Percentiles rank a stretch among this genome's conserved stretches.
Conservation (phyloP, 2,113 vertebrate species). For the Ailurus styani region DNA sequence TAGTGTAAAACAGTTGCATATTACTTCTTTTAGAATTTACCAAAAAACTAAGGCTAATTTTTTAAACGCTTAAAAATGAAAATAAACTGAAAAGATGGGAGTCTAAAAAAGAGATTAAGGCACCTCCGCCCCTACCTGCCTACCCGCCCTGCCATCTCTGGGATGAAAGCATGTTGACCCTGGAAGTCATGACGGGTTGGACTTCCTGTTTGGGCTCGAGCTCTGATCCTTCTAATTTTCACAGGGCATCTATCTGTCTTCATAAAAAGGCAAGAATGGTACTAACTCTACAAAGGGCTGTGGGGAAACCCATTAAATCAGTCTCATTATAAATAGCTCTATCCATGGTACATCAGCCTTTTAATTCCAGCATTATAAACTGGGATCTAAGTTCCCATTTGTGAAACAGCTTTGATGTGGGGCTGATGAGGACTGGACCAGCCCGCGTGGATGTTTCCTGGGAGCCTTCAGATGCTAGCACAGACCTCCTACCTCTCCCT, state of each 20-base stretch:
- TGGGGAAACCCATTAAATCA: conserved; percentile 58
- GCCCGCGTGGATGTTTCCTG: conserved; percentile 15
- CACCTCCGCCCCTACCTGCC: too few relatives aligned
- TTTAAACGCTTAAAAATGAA: neutral
- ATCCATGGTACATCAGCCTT: neutral
- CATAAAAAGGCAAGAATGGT: conserved; percentile 36
- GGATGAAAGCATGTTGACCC: neutral
- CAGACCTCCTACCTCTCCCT: neutral
- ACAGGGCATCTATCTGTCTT: conserved; percentile 11
- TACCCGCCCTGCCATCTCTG: neutral
- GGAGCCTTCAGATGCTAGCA: conserved; percentile 11
- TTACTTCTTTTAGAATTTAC: neutral
- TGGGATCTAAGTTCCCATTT: conserved; percentile 54
- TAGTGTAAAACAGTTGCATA: neutral
- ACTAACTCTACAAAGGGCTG: conserved; percentile 49
- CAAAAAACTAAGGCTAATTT: neutral
- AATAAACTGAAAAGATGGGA: neutral
- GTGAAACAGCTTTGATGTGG: conserved; percentile 69
- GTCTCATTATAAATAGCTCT: conserved; percentile 53
- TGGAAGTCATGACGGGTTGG: neutral
- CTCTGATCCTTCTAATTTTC: conserved; percentile 43
- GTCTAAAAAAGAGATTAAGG: neutral
- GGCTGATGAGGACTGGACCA: neutral
- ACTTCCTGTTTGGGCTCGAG: neutral
- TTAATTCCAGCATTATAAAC: conserved; percentile 53